phyloP scores from a whole-genome alignment of 2,113 vertebrate genomes.

The Pteronura brasiliensis region DNA sequence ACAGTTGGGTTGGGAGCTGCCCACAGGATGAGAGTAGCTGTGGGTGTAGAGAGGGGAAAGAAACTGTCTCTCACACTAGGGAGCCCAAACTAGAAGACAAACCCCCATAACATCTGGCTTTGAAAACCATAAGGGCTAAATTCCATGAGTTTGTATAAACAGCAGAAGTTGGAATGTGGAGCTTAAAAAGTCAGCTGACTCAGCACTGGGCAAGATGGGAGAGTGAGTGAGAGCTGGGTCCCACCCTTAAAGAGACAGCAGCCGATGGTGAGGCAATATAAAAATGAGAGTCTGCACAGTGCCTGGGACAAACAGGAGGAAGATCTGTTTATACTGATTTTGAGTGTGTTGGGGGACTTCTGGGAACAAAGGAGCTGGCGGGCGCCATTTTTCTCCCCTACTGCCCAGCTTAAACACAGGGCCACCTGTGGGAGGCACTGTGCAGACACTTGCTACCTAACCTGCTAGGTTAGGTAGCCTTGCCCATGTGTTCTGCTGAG shows the following conservation, averaged over 20 bases:
- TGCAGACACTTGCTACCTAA: not conserved
- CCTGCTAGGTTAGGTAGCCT: not conserved
- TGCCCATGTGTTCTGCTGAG: not conserved
- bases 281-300: not conserved
- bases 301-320: not conserved
- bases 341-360: not conserved
- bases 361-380: not conserved
- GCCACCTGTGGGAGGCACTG: not conserved
- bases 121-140: not conserved
- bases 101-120: not conserved
- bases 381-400: not conserved
- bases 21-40: not conserved
- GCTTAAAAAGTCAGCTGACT: not conserved
- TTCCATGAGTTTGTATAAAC: not conserved
- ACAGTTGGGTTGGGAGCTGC: not conserved
- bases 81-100: not conserved
- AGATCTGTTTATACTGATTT: not conserved
- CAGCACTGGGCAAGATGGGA: not conserved
- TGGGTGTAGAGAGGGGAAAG: not conserved
- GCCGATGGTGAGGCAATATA: not conserved
- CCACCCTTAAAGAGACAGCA: not conserved
- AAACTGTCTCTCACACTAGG: not conserved
- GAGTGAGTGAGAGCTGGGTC: not conserved
- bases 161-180: not conserved
- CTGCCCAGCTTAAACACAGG: not conserved